Evolutionary conservation across 2,888 invertebrate species (phyloP).

Genomic region (Erannis defoliaria): DNA sequence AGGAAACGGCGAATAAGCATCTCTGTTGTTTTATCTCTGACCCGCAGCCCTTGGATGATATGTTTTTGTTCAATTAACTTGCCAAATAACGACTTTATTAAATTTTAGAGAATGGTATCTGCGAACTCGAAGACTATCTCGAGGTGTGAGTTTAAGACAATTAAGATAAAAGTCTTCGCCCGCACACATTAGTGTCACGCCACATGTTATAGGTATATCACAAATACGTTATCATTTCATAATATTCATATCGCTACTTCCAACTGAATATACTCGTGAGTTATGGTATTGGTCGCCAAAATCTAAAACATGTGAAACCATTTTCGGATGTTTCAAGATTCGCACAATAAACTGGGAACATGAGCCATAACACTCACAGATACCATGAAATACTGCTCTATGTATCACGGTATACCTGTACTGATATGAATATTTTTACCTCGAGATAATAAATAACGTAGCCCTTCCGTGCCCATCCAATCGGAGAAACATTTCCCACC

Average conservation of each 20-base stretch:
- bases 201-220: slow-evolving; percentile 11
- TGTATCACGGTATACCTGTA: slow-evolving; percentile 37
- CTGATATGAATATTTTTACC: slow-evolving; percentile 39
- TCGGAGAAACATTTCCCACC: slow-evolving; percentile 45
- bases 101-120: slow-evolving; percentile 50
- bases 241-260: slow-evolving; percentile 1
- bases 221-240: slow-evolving; percentile 4
- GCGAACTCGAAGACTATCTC: slow-evolving; percentile 48
- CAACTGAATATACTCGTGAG: slow-evolving; percentile 2
- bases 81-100: slow-evolving; percentile 49
- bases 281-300: slow-evolving; percentile 5
- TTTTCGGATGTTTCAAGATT: slow-evolving; percentile 19
- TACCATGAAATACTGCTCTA: slow-evolving; percentile 24
- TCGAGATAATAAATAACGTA: slow-evolving; percentile 42
- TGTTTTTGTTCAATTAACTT: slow-evolving; percentile 59
- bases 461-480: slow-evolving; percentile 41
- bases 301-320: slow-evolving; percentile 23
- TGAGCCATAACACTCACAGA: slow-evolving; percentile 22
- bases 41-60: slow-evolving; percentile 39
- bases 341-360: slow-evolving; percentile 19
- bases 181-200: slow-evolving; percentile 18
- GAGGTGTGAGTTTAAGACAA: slow-evolving; percentile 38
- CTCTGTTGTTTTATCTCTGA: slow-evolving; percentile 55
- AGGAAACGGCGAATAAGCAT: slow-evolving; percentile 42
- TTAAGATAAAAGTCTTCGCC: slow-evolving; percentile 30